phyloP scores from a whole-genome alignment of 2,888 invertebrate species.

The Drosophila yooni region DNA sequence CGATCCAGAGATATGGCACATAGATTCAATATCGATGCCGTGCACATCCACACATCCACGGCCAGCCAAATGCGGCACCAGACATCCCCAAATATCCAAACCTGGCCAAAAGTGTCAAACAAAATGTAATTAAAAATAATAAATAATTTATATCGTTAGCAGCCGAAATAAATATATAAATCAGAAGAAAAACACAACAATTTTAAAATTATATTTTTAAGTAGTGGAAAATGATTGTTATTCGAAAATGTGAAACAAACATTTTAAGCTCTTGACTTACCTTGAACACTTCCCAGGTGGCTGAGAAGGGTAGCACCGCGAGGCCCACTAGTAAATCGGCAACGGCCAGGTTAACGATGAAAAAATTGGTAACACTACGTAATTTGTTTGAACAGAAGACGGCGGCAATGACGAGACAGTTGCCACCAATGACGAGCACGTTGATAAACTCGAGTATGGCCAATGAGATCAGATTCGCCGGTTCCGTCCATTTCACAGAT shows the following conservation, averaged over 20 bases:
- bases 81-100: constrained; percentile 98
- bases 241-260: not conserved
- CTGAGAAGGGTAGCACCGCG: constrained; percentile 97
- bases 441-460: constrained; percentile 93
- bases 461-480: constrained; percentile 90
- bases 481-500: constrained; percentile 93
- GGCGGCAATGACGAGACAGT: constrained; percentile 96
- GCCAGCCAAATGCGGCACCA: constrained; percentile 99
- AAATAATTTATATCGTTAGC: not conserved
- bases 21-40: constrained; percentile 97
- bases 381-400: constrained; percentile 96
- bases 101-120: constrained; percentile 86
- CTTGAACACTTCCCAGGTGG: constrained; percentile 96
- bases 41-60: constrained; percentile 99
- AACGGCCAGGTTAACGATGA: constrained; percentile 98
- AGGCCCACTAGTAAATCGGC: constrained; percentile 98
- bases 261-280: constrained; percentile 85
- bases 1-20: constrained; percentile 97
- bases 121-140: not conserved
- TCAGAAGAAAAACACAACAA: not conserved
- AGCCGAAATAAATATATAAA: not conserved
- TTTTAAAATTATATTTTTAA: not conserved
- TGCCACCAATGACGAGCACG: constrained; percentile 94
- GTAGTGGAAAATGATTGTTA: not conserved
- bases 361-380: constrained; percentile 97